Evolutionary conservation across 2,113 vertebrate genomes (phyloP).

Genomic region (Callorhinus ursinus): DNA sequence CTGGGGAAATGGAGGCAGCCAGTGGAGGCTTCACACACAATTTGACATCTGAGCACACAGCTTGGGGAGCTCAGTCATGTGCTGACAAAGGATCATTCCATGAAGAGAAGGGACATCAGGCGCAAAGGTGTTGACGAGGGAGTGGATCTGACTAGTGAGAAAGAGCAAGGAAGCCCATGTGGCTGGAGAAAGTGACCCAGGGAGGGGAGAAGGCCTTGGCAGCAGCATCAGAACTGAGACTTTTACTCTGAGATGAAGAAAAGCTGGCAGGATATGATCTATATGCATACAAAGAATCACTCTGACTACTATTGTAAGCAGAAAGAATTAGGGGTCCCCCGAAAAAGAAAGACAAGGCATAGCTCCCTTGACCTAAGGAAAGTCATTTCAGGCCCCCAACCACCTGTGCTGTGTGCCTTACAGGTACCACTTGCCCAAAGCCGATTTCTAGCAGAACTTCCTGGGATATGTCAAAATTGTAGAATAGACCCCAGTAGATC

Average conservation of each 20-base stretch:
- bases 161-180: not conserved
- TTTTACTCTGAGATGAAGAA: not conserved
- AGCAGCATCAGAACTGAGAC: not conserved
- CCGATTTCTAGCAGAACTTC: not conserved
- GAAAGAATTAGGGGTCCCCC: not conserved
- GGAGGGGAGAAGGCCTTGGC: not conserved
- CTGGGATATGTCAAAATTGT: not conserved
- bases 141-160: not conserved
- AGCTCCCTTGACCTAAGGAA: not conserved
- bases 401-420: not conserved
- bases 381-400: not conserved
- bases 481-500: not conserved
- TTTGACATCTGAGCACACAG: not conserved
- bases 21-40: not conserved
- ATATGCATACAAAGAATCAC: not conserved
- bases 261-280: not conserved
- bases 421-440: not conserved
- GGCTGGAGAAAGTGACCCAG: not conserved
- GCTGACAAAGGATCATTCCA: not conserved
- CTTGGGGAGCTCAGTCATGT: not conserved
- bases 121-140: not conserved
- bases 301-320: not conserved
- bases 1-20: rapidly evolving
- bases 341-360: not conserved
- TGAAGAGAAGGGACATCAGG: not conserved